These are phyloP conservation scores for Geotrypetes seraphini DNA, from an alignment of 2,797 vertebrate species.

Conservation along the genomic window DNA sequence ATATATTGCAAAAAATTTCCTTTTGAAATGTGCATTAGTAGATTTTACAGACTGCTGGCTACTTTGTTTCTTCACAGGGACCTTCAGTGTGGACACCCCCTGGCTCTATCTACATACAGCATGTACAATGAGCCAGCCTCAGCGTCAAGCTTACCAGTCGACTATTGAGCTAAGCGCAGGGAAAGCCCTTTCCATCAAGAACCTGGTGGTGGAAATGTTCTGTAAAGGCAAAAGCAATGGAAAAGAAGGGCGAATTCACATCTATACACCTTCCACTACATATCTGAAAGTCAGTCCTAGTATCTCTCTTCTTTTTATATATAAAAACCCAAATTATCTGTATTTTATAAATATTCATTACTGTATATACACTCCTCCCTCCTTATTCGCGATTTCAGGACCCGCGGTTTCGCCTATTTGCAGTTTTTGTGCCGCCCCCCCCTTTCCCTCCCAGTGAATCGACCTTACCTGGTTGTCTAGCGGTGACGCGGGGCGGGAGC, in stretches of 20 bases:
- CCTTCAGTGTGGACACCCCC: constrained; percentile 68
- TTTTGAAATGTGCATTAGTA: too few relatives aligned
- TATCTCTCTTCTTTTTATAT: background rate
- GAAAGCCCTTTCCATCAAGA: constrained; percentile 62
- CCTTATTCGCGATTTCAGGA: too few relatives aligned
- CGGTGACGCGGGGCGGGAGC: too few relatives aligned
- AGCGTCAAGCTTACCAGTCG: constrained; percentile 48
- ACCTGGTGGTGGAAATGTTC: constrained; percentile 55
- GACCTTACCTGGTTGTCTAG: too few relatives aligned
- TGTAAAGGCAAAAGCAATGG: constrained; percentile 52
- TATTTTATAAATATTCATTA: too few relatives aligned
- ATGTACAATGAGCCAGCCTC: constrained; percentile 62
- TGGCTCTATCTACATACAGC: constrained; percentile 63
- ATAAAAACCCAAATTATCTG: background rate
- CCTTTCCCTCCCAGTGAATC: too few relatives aligned
- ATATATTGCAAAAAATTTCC: too few relatives aligned
- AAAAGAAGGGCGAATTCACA: constrained; percentile 57
- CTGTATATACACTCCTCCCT: too few relatives aligned
- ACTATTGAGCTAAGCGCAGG: constrained; percentile 54
- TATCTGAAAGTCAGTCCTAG: constrained; percentile 59
- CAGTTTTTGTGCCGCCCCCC: too few relatives aligned
- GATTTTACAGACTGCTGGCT: too few relatives aligned
- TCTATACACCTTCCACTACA: constrained; percentile 53
- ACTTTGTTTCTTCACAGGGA: constrained; percentile 36
- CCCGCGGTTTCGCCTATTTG: too few relatives aligned